Percentiles rank a stretch among this genome's conserved stretches.
Evolutionary conservation across 2,888 invertebrate genomes (phyloP).

Genomic region (Neoascia interrupta): DNA sequence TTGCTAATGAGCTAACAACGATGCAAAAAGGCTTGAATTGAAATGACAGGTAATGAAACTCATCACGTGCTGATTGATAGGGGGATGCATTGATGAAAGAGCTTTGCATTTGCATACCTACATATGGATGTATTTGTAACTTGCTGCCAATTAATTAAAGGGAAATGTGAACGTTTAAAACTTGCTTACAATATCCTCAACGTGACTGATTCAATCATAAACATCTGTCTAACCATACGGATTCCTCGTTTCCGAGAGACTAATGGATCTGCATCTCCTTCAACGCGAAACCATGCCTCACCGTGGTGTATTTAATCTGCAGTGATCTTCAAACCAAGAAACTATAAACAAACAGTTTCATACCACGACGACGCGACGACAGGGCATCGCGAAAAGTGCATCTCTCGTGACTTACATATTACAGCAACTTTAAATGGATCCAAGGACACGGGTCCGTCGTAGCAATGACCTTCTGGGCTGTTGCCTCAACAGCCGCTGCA

Average conservation of each 20-base stretch:
- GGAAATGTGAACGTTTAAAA: too few relatives aligned
- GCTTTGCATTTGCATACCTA: too few relatives aligned
- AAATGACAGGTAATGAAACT: too few relatives aligned
- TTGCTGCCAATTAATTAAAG: too few relatives aligned
- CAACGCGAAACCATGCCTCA: conserved; percentile 17
- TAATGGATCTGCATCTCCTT: conserved; percentile 45
- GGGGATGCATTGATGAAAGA: too few relatives aligned
- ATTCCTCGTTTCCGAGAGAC: not conserved
- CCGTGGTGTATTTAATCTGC: conserved; percentile 25
- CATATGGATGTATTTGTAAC: too few relatives aligned
- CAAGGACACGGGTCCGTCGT: conserved; percentile 64
- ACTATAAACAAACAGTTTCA: conserved; percentile 53
- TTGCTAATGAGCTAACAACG: too few relatives aligned
- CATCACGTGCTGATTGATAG: too few relatives aligned
- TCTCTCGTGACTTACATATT: conserved; percentile 68
- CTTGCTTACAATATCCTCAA: too few relatives aligned
- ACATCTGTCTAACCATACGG: conserved; percentile 38
- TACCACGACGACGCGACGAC: conserved; percentile 22
- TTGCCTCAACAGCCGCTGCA: conserved; percentile 10
- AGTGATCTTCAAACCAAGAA: conserved; percentile 33
- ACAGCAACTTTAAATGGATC: conserved; percentile 54
- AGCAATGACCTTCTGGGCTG: conserved; percentile 58
- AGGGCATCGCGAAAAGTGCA: conserved; percentile 35
- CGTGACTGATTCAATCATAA: conserved; percentile 54
- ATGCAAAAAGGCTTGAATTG: too few relatives aligned